phyloP scores from a whole-genome alignment of 2,113 vertebrate genomes.

The Oxyruncus cristatus region DNA sequence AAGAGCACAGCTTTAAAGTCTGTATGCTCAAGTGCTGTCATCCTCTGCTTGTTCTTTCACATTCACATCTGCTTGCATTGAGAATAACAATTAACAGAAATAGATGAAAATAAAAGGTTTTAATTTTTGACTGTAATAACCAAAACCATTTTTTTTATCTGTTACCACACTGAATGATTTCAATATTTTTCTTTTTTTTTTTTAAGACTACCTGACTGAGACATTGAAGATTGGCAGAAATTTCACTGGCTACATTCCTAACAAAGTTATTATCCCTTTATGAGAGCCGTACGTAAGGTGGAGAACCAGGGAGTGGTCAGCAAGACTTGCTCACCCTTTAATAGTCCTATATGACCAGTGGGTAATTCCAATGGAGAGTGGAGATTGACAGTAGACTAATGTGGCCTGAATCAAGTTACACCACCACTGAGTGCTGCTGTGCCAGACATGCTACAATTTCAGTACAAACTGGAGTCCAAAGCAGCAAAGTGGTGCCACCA shows the following conservation, averaged over 20 bases:
- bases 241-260: background rate
- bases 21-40: background rate
- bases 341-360: background rate
- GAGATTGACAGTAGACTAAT: background rate
- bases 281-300: background rate
- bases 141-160: background rate
- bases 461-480: background rate
- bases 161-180: background rate
- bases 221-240: background rate
- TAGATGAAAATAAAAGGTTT: background rate
- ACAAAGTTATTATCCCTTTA: background rate
- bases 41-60: background rate
- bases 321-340: background rate
- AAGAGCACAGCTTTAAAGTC: background rate
- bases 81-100: background rate
- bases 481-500: background rate
- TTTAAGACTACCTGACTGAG: background rate
- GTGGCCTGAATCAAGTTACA: background rate
- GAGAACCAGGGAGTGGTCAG: too few relatives aligned
- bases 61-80: background rate
- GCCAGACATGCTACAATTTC: background rate
- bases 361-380: background rate
- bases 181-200: background rate
- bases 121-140: background rate
- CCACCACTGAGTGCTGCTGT: background rate